Base-by-base conservation (phyloP, 2,113 vertebrate genomes). In the Procavia capensis region DNA sequence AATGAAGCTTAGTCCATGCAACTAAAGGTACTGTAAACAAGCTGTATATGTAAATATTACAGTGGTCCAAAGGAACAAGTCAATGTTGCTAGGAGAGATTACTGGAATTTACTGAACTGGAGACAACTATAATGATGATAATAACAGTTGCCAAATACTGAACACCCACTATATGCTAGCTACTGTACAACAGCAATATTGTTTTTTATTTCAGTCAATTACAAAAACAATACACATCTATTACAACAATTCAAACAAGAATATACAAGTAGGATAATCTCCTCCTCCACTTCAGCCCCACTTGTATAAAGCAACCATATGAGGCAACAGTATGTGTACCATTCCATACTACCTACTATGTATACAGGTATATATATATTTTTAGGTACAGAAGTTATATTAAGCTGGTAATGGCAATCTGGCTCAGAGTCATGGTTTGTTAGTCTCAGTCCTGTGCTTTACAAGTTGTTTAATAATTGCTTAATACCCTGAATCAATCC, bases 141-240 rank as follows among this genome's bases (percentile, higher is more conserved):
- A 57, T 27, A 87, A 45, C 5, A 68, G 9, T 16, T 68, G 47
- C 3, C 39, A 83, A 90, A 87, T 45, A 59, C 17, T 7, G 31
- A 68, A 11, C 20, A 31, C 29, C 17, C 85, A 10, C 47, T 57
- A 41, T 36, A 19, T 11, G 14, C 19, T 89, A 82, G 47, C 61
- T 61, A 36, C 3, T 84, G 0, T 54, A 31, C 4, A 9, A 47
- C 16, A 63, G 24, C 80, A 45, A 29, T 27, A 86, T 11, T 22
- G n/a, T 59, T 94, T 93, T 76, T 59, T 3, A 91, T 22, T 54
- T 90, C 50, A 88, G 25, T 39, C 31, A 94, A 57, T 36, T 75
- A 59, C 19, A 85, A 57, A 91, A 95, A 27, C 47, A 54, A 76
- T 39, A 45, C 7, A 66, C 10, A 13, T 6, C 72, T 80, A 54